A percentile compares a stretch with the other conserved stretches of the same genome.
These are phyloP conservation scores for Volucella bombylans DNA, from an alignment of 2,888 invertebrate species.

Conservation along the genomic window DNA sequence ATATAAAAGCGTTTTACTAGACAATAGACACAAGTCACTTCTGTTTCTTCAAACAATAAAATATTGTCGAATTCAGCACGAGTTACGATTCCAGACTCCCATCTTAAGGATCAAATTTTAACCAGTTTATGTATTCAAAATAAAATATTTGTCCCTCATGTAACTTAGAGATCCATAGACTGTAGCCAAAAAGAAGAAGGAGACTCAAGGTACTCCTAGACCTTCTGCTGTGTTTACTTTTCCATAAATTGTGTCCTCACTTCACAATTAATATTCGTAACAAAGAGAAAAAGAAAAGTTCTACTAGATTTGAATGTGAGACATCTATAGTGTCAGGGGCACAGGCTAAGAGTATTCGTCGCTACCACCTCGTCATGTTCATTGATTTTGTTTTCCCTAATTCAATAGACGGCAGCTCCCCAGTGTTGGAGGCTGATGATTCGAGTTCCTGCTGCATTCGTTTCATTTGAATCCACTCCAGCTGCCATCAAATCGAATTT, in stretches of 20 bases:
- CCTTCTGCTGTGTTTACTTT: neutral
- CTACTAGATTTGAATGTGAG: neutral
- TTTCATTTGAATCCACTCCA: constrained; percentile 38
- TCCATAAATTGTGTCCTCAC: constrained; percentile 34
- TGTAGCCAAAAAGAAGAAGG: neutral
- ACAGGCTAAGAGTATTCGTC: too few relatives aligned
- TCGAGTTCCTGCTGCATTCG: constrained; percentile 1
- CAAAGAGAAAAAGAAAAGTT: neutral
- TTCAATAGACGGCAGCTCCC: constrained; percentile 33
- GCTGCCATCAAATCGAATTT: constrained; percentile 54
- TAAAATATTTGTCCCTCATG: constrained; percentile 40
- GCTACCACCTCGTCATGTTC: constrained; percentile 15
- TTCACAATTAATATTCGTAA: constrained; percentile 38
- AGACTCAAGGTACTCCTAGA: neutral
- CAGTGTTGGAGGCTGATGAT: neutral
- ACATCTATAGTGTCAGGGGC: neutral
- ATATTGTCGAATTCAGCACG: neutral
- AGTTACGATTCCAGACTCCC: neutral
- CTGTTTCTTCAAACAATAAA: neutral
- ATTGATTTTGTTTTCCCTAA: constrained; percentile 45
- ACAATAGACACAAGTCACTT: constrained; percentile 8
- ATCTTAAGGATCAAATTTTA: neutral
- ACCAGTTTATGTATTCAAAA: constrained; percentile 19
- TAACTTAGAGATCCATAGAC: neutral
- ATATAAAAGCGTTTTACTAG: constrained; percentile 11